These are phyloP conservation scores for Pollimyrus isidori DNA, from an alignment of 2,113 vertebrate species.

Conservation along the genomic window DNA sequence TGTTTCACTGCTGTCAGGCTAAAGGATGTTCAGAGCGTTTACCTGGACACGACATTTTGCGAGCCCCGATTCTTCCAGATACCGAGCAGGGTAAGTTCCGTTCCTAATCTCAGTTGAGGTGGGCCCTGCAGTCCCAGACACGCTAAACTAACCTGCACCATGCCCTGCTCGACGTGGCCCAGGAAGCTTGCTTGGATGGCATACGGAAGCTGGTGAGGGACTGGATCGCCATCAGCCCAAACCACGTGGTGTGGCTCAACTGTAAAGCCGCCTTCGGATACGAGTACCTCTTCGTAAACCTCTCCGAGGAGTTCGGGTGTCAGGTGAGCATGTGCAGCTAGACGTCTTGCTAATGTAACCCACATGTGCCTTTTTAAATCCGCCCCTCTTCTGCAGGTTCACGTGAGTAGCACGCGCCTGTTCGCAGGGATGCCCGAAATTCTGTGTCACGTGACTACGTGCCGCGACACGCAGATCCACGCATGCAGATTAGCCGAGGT, in stretches of 20 bases:
- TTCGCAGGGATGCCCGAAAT: conserved; percentile 95
- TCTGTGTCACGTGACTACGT: conserved; percentile 76
- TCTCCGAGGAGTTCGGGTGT: conserved; percentile 77
- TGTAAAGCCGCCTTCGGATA: conserved; percentile 96
- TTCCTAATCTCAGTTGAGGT: neutral
- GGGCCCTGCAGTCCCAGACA: neutral
- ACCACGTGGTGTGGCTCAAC: conserved; percentile 88
- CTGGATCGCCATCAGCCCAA: conserved; percentile 72
- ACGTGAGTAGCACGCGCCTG: conserved; percentile 76
- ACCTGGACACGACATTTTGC: conserved; percentile 92
- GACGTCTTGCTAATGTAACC: neutral
- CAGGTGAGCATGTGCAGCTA: conserved; percentile 57
- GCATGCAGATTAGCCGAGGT: conserved; percentile 86
- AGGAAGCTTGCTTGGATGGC: conserved; percentile 81
- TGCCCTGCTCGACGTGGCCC: neutral
- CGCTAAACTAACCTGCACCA: neutral
- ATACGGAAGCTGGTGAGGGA: conserved; percentile 71
- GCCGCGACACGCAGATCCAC: conserved; percentile 77
- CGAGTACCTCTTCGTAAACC: conserved; percentile 88
- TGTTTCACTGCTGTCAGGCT: conserved; percentile 56
- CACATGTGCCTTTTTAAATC: neutral
- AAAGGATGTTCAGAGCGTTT: conserved; percentile 86
- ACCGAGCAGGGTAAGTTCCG: conserved; percentile 75
- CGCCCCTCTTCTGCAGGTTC: conserved; percentile 60
- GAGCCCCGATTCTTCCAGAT: conserved; percentile 87